Conservation (phyloP, 2,113 vertebrate species). For the Hippocampus zosterae region DNA sequence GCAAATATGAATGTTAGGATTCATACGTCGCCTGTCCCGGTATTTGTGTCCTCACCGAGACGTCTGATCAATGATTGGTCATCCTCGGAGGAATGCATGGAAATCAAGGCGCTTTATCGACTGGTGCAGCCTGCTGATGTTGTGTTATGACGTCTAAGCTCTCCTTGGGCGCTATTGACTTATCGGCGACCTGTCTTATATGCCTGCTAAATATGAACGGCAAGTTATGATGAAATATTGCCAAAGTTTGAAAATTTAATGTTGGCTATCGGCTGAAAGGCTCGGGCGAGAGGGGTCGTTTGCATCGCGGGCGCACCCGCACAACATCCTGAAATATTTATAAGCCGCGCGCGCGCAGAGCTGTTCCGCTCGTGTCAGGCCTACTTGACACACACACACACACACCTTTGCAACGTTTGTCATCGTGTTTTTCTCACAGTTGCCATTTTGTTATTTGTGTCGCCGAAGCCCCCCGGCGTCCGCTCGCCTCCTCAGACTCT, state of each 20-base stretch:
- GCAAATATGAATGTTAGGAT: neutral
- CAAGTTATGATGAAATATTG: constrained; percentile 11
- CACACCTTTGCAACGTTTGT: neutral
- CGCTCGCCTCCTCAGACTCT: neutral
- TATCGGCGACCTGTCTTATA: constrained; percentile 28
- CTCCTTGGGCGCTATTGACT: constrained; percentile 16
- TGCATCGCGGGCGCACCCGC: neutral
- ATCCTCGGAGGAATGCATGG: constrained; percentile 5
- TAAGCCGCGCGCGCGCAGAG: neutral
- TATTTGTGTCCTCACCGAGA: neutral
- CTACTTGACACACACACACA: neutral
- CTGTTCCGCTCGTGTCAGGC: neutral
- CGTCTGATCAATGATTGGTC: neutral
- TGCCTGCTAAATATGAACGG: constrained; percentile 18
- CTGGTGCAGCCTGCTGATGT: neutral
- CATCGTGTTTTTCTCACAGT: neutral
- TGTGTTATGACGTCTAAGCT: constrained; percentile 9
- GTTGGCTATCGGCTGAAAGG: no score
- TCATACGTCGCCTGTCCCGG: neutral
- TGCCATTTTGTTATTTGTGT: no score
- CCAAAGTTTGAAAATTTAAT: neutral
- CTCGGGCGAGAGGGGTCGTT: no score
- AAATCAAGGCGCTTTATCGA: constrained; percentile 9
- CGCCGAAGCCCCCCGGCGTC: no score
- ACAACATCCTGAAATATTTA: neutral